A percentile compares a stretch with the other conserved stretches of the same genome.
These are phyloP conservation scores for Etia nguti DNA, from an alignment of 2,113 vertebrate genomes.

Conservation along the genomic window DNA sequence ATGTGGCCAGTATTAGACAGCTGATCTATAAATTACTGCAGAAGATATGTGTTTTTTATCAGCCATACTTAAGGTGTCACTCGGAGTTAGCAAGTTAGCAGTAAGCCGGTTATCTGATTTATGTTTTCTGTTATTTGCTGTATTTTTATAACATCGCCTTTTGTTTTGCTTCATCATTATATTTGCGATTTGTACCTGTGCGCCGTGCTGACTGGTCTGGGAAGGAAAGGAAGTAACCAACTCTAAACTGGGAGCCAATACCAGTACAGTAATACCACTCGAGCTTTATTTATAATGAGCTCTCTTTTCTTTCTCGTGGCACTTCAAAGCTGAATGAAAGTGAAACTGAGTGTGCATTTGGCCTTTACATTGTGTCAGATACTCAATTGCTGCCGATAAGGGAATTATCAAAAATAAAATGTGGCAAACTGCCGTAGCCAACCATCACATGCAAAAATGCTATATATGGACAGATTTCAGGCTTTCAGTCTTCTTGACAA, in stretches of 20 bases:
- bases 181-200: accelerated
- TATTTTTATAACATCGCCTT: not conserved
- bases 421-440: not conserved
- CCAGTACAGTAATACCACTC: not conserved
- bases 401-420: accelerated
- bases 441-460: not conserved
- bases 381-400: accelerated
- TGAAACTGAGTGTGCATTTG: not conserved
- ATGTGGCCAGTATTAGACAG: not conserved
- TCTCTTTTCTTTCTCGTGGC: not conserved
- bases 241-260: not conserved
- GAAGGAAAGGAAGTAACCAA: not conserved
- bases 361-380: no score
- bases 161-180: not conserved
- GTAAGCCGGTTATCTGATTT: accelerated
- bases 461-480: not conserved
- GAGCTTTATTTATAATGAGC: not conserved
- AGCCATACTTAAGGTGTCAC: not conserved
- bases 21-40: not conserved
- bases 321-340: not conserved
- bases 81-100: accelerated
- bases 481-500: not conserved
- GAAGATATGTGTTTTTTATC: not conserved
- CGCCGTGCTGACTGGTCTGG: not conserved
- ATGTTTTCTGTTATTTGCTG: not conserved